Evolutionary conservation across 2,888 invertebrate genomes (phyloP).

Genomic region (Archips crataeganus): DNA sequence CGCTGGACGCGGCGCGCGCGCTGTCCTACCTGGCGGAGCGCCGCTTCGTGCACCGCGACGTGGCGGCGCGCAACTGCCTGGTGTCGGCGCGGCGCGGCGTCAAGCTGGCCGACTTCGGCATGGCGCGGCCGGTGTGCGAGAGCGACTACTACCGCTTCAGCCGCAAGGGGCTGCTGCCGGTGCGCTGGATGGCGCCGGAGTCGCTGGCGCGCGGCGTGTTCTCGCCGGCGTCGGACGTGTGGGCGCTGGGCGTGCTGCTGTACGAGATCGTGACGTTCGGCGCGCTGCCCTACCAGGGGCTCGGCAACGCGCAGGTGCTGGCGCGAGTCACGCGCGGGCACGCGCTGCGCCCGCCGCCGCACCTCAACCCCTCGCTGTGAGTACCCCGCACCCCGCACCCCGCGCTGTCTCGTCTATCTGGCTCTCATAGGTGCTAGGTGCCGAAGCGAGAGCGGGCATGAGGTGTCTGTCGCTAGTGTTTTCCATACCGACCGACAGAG

Average conservation of each 20-base stretch:
- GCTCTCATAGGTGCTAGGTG: too few relatives aligned
- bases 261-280: conserved; percentile 97
- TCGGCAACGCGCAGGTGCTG: conserved; percentile 94
- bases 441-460: too few relatives aligned
- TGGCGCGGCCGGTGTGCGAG: conserved; percentile 95
- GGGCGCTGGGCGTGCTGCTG: conserved; percentile 95
- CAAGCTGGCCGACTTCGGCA: conserved; percentile 95
- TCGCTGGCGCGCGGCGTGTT: conserved; percentile 93
- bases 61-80: conserved; percentile 92
- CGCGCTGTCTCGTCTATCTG: background rate
- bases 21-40: conserved; percentile 93
- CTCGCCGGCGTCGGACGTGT: conserved; percentile 94
- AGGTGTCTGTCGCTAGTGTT: too few relatives aligned
- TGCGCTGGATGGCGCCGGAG: conserved; percentile 98
- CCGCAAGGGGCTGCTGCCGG: conserved; percentile 94
- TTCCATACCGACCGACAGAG: too few relatives aligned
- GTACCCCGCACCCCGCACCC: conserved; percentile 65
- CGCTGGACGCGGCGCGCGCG: conserved; percentile 94
- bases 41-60: conserved; percentile 96
- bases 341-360: conserved; percentile 90
- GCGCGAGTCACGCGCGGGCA: conserved; percentile 92
- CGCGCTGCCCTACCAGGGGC: conserved; percentile 95
- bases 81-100: conserved; percentile 90
- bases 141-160: conserved; percentile 96
- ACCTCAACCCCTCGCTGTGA: conserved; percentile 92